A percentile compares a stretch with the other conserved stretches of the same genome.
Evolutionary conservation across 30 jellyfish, hydroid and myxozoan species (phyloP).

Genomic region (Chironex yamaguchii): DNA sequence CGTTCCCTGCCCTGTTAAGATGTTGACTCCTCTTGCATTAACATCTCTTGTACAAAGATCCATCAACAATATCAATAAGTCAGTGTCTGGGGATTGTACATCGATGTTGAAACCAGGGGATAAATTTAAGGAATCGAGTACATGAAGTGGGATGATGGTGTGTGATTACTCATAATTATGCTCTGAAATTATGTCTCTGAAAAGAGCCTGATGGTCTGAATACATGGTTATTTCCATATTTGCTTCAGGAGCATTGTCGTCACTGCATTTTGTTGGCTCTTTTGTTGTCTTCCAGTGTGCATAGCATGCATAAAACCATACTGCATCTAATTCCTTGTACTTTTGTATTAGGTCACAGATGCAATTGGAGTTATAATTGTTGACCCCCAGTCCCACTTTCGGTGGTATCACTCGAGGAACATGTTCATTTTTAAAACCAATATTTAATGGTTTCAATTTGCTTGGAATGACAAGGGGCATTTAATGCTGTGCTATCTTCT

Average conservation of each 20-base stretch:
- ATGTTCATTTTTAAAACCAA: background rate
- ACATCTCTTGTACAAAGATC: slow-evolving; percentile 3
- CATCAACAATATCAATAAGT: slow-evolving; percentile 7
- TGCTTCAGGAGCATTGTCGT: too few species aligned
- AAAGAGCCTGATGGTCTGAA: background rate
- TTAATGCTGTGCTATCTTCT: slow-evolving; percentile 20
- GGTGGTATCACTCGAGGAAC: slow-evolving; percentile 24
- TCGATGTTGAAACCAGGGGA: background rate
- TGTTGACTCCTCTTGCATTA: background rate
- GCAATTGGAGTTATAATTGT: background rate
- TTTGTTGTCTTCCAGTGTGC: slow-evolving; percentile 38
- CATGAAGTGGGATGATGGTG: slow-evolving; percentile 3
- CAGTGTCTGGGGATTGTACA: slow-evolving; percentile 30
- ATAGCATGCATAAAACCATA: slow-evolving; percentile 27
- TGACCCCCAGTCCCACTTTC: slow-evolving; percentile 1
- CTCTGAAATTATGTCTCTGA: background rate
- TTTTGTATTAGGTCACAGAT: slow-evolving; percentile 5
- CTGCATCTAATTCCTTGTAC: slow-evolving; percentile 10
- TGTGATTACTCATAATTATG: slow-evolving; percentile 1
- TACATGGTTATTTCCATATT: slow-evolving; percentile 12
- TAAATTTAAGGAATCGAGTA: background rate
- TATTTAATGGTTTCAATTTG: slow-evolving; percentile 2
- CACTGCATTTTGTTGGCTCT: too few species aligned
- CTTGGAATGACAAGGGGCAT: slow-evolving; percentile 9
- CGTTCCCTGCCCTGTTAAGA: background rate